Conservation (phyloP, 2,113 vertebrate genomes). For the Eulacestoma nigropectus region DNA sequence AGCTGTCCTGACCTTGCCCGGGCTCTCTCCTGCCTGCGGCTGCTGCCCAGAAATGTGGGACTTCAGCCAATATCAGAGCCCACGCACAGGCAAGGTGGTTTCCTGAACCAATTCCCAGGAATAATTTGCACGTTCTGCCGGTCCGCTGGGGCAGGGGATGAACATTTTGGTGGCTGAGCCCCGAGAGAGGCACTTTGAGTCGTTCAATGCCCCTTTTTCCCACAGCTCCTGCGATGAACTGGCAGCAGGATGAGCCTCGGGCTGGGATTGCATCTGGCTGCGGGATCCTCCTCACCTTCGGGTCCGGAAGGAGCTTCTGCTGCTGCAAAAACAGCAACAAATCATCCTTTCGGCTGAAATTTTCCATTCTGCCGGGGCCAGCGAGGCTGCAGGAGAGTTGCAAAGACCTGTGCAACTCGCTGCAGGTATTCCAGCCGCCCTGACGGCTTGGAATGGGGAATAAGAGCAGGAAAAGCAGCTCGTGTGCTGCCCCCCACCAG, state of each 20-base stretch:
- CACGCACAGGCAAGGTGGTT: not conserved
- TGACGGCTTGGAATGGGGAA: rapidly evolving
- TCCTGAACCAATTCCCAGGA: not conserved
- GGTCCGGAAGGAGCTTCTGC: not conserved
- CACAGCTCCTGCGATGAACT: not conserved
- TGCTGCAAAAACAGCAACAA: not conserved
- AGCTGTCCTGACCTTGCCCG: not conserved
- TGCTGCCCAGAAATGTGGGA: not conserved
- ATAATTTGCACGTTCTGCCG: not conserved
- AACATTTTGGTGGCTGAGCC: not conserved
- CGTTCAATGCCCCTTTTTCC: not conserved
- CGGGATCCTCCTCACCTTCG: not conserved
- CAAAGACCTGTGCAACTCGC: not conserved
- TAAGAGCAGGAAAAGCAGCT: not conserved
- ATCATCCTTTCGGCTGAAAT: not conserved
- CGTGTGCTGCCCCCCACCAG: rapidly evolving
- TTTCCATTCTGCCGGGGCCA: not conserved
- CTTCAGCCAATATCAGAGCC: not conserved
- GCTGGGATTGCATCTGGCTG: not conserved
- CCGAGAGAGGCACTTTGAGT: not conserved
- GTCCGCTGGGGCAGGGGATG: not conserved
- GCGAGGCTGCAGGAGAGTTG: not conserved
- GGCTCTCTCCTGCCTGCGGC: not conserved
- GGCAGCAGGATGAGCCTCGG: not conserved
- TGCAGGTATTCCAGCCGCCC: not conserved